A percentile compares a stretch with the other conserved stretches of the same genome.
These are phyloP conservation scores for Sarcoramphus papa DNA, from an alignment of 2,797 vertebrate species.

Conservation along the genomic window DNA sequence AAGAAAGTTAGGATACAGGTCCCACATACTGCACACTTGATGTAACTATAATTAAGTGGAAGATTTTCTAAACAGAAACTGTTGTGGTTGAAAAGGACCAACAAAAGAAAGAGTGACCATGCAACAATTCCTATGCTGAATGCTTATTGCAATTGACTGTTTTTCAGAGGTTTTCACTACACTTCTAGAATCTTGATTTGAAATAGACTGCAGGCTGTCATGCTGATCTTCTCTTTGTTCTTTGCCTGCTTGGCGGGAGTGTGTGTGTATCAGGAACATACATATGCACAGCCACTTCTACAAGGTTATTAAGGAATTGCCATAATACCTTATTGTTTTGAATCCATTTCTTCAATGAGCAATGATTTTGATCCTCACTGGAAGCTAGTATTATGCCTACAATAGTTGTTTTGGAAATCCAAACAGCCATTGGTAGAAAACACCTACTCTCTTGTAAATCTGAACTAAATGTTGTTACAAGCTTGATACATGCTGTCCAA, in stretches of 20 bases:
- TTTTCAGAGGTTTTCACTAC: neutral
- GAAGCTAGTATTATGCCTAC: neutral
- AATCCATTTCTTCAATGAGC: neutral
- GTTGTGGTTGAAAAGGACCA: neutral
- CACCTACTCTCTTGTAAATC: neutral
- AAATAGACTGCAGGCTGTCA: neutral
- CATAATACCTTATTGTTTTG: neutral
- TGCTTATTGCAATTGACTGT: neutral
- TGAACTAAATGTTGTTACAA: neutral
- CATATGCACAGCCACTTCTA: neutral
- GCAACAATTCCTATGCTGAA: neutral
- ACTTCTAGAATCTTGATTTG: neutral
- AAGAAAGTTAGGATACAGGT: neutral
- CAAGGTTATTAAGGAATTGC: neutral
- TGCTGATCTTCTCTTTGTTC: neutral
- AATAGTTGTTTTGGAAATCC: neutral
- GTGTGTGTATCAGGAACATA: neutral
- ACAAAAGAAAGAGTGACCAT: neutral
- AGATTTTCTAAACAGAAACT: neutral
- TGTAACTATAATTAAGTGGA: neutral
- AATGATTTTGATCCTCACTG: neutral
- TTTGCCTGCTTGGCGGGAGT: neutral
- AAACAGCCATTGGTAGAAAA: neutral
- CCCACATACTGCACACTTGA: neutral
- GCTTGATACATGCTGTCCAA: neutral